These are phyloP conservation scores for Stichodactyla helianthus DNA, from an alignment of 64 coral and sea anemone species.

Conservation along the genomic window DNA sequence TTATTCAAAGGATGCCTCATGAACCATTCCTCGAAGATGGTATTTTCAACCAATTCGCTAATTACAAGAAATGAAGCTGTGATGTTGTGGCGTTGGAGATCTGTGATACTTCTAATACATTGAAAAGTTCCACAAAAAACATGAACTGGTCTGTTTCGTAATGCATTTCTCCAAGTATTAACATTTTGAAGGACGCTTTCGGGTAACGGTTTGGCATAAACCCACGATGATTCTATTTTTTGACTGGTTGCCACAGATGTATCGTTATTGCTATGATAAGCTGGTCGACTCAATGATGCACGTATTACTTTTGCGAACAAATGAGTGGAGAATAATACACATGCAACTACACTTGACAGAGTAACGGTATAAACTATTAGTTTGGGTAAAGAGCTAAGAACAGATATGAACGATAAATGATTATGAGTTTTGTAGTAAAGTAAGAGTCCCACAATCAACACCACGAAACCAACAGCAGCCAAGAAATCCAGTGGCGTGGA, in stretches of 20 bases:
- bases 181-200: background rate
- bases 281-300: too few species aligned
- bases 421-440: too few species aligned
- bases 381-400: too few species aligned
- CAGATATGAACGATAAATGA: too few species aligned
- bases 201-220: background rate
- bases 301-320: too few species aligned
- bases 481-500: background rate
- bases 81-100: background rate
- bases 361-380: too few species aligned
- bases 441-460: background rate
- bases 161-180: background rate
- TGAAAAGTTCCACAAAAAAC: conserved; percentile 20
- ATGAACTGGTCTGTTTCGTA: background rate
- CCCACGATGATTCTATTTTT: background rate
- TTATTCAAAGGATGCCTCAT: conserved; percentile 11
- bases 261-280: too few species aligned
- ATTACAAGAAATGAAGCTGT: conserved; percentile 16
- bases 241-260: too few species aligned
- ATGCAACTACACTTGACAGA: too few species aligned
- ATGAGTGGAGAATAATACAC: too few species aligned
- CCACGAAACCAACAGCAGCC: background rate
- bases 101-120: background rate
- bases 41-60: conserved; percentile 11
- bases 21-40: conserved; percentile 20